Conservation (phyloP, 2,797 vertebrate genomes). For the Danio jaintianensis region DNA sequence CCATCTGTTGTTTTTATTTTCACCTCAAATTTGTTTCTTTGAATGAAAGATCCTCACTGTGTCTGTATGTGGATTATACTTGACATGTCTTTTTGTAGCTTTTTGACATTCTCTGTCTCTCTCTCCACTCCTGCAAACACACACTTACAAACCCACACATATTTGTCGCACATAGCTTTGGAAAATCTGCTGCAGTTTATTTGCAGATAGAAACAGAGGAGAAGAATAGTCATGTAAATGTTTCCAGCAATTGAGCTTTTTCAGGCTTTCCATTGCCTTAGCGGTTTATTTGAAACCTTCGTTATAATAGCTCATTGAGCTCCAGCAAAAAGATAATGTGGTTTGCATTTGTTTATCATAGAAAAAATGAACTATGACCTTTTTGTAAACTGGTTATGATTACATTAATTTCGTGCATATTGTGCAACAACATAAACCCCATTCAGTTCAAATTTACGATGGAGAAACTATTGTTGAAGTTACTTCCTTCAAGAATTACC, state of each 20-base stretch:
- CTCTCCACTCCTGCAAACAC: constrained; percentile 30
- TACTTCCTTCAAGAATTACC: not conserved
- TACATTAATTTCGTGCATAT: not conserved
- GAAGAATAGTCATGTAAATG: constrained; percentile 71
- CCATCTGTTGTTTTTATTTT: constrained; percentile 10
- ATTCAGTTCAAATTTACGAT: not conserved
- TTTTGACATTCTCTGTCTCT: constrained; percentile 39
- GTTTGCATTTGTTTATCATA: constrained; percentile 15
- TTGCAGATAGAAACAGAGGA: constrained; percentile 75
- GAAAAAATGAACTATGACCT: not conserved
- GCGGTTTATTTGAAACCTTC: constrained; percentile 65
- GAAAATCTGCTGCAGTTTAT: constrained; percentile 79
- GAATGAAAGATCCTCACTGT: not conserved
- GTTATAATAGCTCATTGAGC: constrained; percentile 59
- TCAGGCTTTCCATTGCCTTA: constrained; percentile 67
- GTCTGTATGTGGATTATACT: not conserved
- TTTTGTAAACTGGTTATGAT: not conserved
- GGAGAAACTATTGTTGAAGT: not conserved
- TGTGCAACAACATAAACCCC: not conserved
- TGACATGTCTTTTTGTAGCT: constrained; percentile 55
- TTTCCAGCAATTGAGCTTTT: constrained; percentile 77
- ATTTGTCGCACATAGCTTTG: constrained; percentile 70
- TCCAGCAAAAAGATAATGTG: constrained; percentile 52
- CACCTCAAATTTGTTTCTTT: constrained; percentile 34
- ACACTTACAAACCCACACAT: constrained; percentile 43